Conservation (phyloP, 2,113 vertebrate species). For the Mobula hypostoma region DNA sequence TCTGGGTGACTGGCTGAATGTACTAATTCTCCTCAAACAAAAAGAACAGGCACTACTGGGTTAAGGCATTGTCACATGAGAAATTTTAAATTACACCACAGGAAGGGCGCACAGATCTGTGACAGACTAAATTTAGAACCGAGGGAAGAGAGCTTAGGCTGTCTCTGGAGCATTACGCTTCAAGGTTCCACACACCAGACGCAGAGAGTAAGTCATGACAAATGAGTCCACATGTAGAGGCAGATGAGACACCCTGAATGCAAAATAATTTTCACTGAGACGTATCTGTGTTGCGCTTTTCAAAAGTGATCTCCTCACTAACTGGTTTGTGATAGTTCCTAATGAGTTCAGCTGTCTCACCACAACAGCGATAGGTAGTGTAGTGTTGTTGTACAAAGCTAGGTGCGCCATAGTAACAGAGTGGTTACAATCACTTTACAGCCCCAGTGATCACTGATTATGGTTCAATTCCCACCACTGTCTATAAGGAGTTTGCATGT, state of each 20-base stretch:
- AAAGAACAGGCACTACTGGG: neutral
- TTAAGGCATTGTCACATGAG: neutral
- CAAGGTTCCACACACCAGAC: neutral
- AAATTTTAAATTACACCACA: slow-evolving; percentile 8
- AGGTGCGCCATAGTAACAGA: too few relatives aligned
- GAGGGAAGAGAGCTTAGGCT: neutral
- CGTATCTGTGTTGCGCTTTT: neutral
- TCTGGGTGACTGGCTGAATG: neutral
- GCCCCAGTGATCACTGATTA: too few relatives aligned
- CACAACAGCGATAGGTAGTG: neutral
- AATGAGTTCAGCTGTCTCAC: neutral
- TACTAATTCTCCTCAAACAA: neutral
- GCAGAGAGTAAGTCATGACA: neutral
- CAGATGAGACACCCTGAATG: neutral
- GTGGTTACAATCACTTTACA: too few relatives aligned
- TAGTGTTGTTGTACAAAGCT: neutral
- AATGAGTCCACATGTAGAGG: neutral
- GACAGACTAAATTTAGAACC: neutral
- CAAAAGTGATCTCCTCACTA: neutral
- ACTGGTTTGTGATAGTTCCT: neutral
- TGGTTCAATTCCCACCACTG: too few relatives aligned
- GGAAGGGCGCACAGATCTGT: neutral
- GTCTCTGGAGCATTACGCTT: neutral
- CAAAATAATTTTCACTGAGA: neutral
- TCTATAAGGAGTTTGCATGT: too few relatives aligned